Percentiles rank a stretch among this genome's conserved stretches.
Conservation (phyloP, 2,797 vertebrate species). For the Cheirogaleus major region DNA sequence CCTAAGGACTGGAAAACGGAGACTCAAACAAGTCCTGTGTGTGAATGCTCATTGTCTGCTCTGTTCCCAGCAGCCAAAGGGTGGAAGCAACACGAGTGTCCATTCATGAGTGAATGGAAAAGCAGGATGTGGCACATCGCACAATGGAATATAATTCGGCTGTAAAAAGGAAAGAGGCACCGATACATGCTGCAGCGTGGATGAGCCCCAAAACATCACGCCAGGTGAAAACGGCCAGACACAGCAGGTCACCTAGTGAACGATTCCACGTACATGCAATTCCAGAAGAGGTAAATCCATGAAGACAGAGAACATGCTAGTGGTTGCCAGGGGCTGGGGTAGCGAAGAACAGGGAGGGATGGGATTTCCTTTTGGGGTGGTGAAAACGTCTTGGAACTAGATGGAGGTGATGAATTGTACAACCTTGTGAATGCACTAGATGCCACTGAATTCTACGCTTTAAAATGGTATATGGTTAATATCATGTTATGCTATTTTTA, state of each 20-base stretch:
- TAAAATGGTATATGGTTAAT: background rate
- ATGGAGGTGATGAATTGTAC: background rate
- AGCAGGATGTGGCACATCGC: background rate
- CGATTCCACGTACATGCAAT: background rate
- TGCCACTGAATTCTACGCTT: background rate
- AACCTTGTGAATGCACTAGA: background rate
- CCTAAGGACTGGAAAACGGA: background rate
- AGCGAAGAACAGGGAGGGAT: background rate
- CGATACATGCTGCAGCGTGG: background rate
- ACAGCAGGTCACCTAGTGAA: rapidly evolving
- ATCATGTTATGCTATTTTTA: background rate
- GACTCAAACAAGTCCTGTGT: background rate
- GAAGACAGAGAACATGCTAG: background rate
- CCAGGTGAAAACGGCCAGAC: background rate
- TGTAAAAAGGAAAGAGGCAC: background rate
- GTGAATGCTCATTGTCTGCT: too few species aligned
- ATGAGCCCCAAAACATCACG: background rate
- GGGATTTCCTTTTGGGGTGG: background rate
- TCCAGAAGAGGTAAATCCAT: background rate
- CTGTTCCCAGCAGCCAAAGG: background rate
- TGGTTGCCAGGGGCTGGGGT: background rate
- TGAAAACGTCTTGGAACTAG: background rate
- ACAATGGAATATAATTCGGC: background rate
- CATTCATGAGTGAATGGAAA: rapidly evolving
- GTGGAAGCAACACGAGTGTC: background rate